Percentiles rank a stretch among this genome's conserved stretches.
Conservation (phyloP, 2,888 invertebrate species). For the Amphipoea lucens region DNA sequence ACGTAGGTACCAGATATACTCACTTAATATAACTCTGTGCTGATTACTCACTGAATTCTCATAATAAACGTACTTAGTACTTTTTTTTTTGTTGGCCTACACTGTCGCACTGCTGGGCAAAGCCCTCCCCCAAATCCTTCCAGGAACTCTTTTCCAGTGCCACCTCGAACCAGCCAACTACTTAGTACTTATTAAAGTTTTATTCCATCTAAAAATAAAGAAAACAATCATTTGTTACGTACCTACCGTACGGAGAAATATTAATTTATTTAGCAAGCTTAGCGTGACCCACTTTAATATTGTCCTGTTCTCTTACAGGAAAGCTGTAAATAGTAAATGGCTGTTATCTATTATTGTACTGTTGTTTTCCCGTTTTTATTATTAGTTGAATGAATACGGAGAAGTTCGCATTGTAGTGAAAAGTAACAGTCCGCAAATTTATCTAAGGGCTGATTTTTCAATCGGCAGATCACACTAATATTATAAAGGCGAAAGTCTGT, state of each 20-base stretch:
- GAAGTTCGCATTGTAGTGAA: not conserved
- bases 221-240: slow-evolving; percentile 2
- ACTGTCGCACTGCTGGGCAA: no score
- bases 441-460: no score
- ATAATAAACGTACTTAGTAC: not conserved
- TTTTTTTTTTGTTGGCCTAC: no score
- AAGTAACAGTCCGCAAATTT: not conserved
- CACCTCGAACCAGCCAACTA: no score
- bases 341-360: not conserved
- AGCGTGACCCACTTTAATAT: slow-evolving; percentile 43
- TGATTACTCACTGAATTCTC: slow-evolving; percentile 16
- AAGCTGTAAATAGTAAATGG: slow-evolving; percentile 38
- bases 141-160: no score
- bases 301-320: slow-evolving; percentile 52
- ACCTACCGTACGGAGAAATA: slow-evolving; percentile 7
- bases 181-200: not conserved
- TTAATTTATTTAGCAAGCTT: not conserved
- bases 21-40: not conserved
- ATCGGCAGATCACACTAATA: no score
- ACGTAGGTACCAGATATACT: not conserved
- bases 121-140: no score
- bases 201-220: slow-evolving; percentile 2
- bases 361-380: slow-evolving; percentile 16
- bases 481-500: no score
- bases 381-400: not conserved